Conservation (phyloP, 2,113 vertebrate genomes). For the Aix galericulata region DNA sequence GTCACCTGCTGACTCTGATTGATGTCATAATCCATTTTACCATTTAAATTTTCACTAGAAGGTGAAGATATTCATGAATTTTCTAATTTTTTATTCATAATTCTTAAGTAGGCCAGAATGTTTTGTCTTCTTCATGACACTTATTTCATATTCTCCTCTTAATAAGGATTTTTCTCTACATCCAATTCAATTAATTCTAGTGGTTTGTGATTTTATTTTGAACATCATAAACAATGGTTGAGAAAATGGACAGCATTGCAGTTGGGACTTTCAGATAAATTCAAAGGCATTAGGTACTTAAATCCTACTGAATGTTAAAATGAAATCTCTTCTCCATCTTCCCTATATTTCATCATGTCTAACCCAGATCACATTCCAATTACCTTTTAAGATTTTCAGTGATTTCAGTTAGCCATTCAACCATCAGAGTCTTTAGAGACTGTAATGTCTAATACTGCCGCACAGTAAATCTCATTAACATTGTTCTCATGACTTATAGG, state of each 20-base stretch:
- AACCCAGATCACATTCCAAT: not conserved
- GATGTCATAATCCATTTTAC: not conserved
- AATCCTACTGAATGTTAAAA: not conserved
- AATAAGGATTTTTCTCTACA: not conserved
- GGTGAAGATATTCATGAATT: not conserved
- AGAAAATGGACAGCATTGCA: not conserved
- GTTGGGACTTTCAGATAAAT: not conserved
- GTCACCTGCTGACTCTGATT: not conserved
- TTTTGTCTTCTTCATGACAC: not conserved
- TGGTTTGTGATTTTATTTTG: not conserved
- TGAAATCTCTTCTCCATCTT: not conserved
- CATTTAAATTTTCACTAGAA: not conserved
- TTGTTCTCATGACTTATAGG: rapidly evolving
- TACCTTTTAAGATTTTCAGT: not conserved
- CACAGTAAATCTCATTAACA: not conserved
- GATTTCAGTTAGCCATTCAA: not conserved
- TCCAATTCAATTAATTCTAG: not conserved
- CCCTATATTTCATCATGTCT: not conserved
- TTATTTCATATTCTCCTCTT: not conserved
- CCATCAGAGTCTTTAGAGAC: not conserved
- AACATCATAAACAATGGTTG: not conserved
- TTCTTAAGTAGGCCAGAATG: not conserved
- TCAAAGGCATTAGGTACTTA: not conserved
- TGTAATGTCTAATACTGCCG: not conserved
- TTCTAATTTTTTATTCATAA: not conserved